These are phyloP conservation scores for Butorides virescens DNA, from an alignment of 2,113 vertebrate genomes.

Conservation along the genomic window DNA sequence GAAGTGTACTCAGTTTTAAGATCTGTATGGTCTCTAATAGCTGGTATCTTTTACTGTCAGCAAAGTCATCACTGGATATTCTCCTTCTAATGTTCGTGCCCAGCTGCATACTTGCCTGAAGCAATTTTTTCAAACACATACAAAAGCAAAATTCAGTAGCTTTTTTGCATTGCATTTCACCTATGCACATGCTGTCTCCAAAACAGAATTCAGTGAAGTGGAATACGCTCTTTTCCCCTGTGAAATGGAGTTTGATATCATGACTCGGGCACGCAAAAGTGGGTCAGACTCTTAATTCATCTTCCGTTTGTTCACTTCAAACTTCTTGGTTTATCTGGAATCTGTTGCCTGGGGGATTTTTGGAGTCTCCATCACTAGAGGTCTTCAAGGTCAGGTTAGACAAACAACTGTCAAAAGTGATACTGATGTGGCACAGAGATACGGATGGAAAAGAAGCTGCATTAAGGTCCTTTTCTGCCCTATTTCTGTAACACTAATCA, in stretches of 20 bases:
- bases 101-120: not conserved
- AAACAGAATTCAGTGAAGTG: not conserved
- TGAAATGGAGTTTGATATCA: not conserved
- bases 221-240: not conserved
- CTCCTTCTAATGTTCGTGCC: not conserved
- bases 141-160: not conserved
- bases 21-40: not conserved
- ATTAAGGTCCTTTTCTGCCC: not conserved
- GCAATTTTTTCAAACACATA: not conserved
- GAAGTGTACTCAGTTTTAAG: not conserved
- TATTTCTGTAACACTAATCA: not conserved
- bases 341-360: not conserved
- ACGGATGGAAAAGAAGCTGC: not conserved
- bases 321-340: not conserved
- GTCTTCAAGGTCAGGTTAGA: not conserved
- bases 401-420: not conserved
- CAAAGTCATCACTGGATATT: not conserved
- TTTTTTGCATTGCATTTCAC: not conserved
- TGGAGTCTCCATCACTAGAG: not conserved
- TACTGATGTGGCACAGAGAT: not conserved
- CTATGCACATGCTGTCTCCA: not conserved
- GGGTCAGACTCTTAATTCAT: not conserved
- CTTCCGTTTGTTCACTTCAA: not conserved
- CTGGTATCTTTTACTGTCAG: not conserved
- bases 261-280: not conserved